These are phyloP conservation scores for Lathamus discolor DNA, from an alignment of 2,113 vertebrate species.

Conservation along the genomic window DNA sequence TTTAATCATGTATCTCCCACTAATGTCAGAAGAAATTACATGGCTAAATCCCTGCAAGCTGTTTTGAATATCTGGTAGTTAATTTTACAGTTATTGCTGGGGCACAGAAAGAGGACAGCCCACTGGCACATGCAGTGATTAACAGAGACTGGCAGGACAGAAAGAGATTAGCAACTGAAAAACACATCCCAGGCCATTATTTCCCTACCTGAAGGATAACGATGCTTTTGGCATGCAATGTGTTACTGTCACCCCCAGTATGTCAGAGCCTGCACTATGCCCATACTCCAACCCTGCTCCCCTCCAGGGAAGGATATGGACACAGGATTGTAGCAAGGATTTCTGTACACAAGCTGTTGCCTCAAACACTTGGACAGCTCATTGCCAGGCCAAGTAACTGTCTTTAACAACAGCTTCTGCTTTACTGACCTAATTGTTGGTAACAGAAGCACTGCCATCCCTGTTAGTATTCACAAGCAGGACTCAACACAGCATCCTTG, in stretches of 20 bases:
- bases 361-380: not conserved
- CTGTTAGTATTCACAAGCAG: not conserved
- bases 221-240: not conserved
- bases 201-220: not conserved
- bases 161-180: not conserved
- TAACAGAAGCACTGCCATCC: accelerated
- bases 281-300: not conserved
- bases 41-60: constrained; percentile 18
- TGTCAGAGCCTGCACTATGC: accelerated
- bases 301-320: not conserved
- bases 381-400: not conserved
- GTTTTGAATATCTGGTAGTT: not conserved
- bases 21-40: constrained; percentile 23
- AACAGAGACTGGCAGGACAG: not conserved
- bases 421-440: not conserved
- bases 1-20: not conserved
- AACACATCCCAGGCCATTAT: not conserved
- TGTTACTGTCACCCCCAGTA: not conserved
- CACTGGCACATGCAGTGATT: not conserved
- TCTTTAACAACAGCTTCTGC: not conserved
- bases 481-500: not conserved
- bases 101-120: not conserved
- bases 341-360: accelerated
- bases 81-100: not conserved
- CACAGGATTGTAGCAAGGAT: accelerated